Conservation (phyloP, 1,140 invertebrate genomes). For the Acromyrmex echinatior region DNA sequence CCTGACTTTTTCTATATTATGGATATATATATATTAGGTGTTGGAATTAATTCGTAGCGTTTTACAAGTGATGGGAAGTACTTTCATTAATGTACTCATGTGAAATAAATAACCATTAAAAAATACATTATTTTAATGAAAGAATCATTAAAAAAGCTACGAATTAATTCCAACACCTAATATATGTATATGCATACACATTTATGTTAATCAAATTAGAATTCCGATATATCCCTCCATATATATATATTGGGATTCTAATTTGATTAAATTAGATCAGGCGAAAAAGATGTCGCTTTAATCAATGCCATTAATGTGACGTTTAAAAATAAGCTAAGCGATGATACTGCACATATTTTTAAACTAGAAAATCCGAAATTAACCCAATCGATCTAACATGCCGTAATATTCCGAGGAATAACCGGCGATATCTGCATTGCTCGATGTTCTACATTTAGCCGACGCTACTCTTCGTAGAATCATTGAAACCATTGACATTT, state of each 20-base stretch:
- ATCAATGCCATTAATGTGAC: slow-evolving; percentile 7
- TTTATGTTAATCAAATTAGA: too few relatives aligned
- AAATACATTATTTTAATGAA: too few relatives aligned
- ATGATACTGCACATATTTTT: slow-evolving; percentile 19
- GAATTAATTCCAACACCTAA: too few relatives aligned
- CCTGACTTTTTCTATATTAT: background rate
- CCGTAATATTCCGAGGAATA: slow-evolving; percentile 17
- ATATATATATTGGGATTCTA: too few relatives aligned
- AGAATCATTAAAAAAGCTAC: too few relatives aligned
- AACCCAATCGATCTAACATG: slow-evolving; percentile 16
- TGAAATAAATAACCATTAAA: too few relatives aligned
- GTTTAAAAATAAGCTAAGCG: background rate
- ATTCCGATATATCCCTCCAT: background rate
- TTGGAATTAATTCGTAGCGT: too few relatives aligned
- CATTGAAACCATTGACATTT: background rate
- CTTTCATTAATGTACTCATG: too few relatives aligned
- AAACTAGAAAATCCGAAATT: slow-evolving; percentile 22
- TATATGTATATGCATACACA: too few relatives aligned
- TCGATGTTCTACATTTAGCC: background rate
- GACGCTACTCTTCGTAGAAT: slow-evolving; percentile 4
- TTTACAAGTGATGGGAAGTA: too few relatives aligned
- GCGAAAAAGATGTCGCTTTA: background rate
- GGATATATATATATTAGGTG: background rate
- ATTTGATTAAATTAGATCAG: background rate
- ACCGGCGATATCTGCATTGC: background rate